Conservation (phyloP, 1,140 invertebrate species). For the Drosophila repleta region DNA sequence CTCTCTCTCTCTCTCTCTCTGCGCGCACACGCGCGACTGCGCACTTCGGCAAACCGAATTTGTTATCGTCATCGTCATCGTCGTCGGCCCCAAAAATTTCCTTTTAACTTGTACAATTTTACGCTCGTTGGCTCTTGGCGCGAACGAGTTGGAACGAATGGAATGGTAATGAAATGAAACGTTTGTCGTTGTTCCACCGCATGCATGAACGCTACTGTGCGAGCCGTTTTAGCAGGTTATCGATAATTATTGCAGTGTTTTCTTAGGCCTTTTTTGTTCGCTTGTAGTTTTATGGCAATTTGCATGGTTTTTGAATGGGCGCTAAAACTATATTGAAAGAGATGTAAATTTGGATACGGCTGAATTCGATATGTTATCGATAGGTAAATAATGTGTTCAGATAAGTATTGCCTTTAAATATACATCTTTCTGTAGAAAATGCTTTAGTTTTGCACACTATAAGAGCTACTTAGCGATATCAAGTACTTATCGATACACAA, state of each 20-base stretch:
- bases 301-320: too few relatives aligned
- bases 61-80: slow-evolving; percentile 28
- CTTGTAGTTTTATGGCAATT: too few relatives aligned
- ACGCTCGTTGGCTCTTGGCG: slow-evolving; percentile 61
- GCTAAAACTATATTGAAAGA: too few relatives aligned
- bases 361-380: neutral
- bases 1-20: neutral
- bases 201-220: neutral
- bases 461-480: too few relatives aligned
- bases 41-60: slow-evolving; percentile 26
- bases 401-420: too few relatives aligned
- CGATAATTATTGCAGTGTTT: slow-evolving; percentile 20
- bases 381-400: too few relatives aligned
- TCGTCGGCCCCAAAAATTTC: slow-evolving; percentile 30
- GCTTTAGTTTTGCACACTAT: too few relatives aligned
- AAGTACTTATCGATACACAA: too few relatives aligned
- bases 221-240: slow-evolving; percentile 15
- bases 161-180: slow-evolving; percentile 37
- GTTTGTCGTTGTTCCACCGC: neutral
- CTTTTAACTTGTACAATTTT: slow-evolving; percentile 75
- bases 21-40: slow-evolving; percentile 68
- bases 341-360: neutral
- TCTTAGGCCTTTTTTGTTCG: neutral
- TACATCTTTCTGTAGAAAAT: too few relatives aligned
- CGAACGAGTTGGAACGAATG: slow-evolving; percentile 29